A percentile compares a stretch with the other conserved stretches of the same genome.
Conservation (phyloP, 2,797 vertebrate genomes). For the Sebastes miniatus region DNA sequence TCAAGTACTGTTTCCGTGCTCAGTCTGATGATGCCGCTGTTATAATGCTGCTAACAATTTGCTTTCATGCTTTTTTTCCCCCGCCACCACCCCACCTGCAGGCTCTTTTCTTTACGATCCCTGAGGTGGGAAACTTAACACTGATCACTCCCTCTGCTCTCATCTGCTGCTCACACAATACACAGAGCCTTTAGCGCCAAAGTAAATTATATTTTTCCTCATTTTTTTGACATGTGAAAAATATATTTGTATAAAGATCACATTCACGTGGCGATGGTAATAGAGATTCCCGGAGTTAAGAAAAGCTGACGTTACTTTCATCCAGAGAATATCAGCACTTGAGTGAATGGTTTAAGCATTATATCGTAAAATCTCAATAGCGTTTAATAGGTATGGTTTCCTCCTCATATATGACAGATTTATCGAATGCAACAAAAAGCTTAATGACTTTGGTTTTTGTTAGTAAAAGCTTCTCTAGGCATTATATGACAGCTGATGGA, state of each 20-base stretch:
- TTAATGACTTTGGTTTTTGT: conserved; percentile 7
- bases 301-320: not conserved
- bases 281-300: not conserved
- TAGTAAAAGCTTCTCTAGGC: not conserved
- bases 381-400: conserved; percentile 15
- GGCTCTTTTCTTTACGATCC: conserved; percentile 43
- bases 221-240: conserved; percentile 10
- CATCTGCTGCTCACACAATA: conserved; percentile 33
- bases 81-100: conserved; percentile 36
- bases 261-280: not conserved
- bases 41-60: conserved; percentile 11
- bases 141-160: conserved; percentile 52
- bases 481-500: conserved; percentile 44
- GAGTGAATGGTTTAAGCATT: conserved; percentile 5
- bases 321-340: not conserved
- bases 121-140: conserved; percentile 20
- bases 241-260: conserved; percentile 7
- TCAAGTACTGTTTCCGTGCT: not conserved
- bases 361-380: conserved; percentile 19
- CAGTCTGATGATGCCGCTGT: not conserved
- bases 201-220: conserved; percentile 1
- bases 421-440: conserved; percentile 8
- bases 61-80: conserved; percentile 16
- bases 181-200: conserved; percentile 11
- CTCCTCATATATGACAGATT: conserved; percentile 30